Evolutionary conservation across 2,797 vertebrate genomes (phyloP).

Genomic region (Furcifer pardalis): DNA sequence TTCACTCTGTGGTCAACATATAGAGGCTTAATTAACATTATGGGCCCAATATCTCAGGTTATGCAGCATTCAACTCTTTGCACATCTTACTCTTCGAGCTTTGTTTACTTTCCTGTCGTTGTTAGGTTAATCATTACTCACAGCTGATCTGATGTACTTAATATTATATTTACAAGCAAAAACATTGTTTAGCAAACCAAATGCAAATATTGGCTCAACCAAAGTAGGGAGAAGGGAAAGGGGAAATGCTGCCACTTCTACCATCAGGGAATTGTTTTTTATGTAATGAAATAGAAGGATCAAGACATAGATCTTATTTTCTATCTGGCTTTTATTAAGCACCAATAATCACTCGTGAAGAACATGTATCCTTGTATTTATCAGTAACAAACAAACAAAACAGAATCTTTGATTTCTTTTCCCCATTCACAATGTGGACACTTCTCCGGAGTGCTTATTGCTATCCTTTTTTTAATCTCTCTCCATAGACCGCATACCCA

Average conservation of each 20-base stretch:
- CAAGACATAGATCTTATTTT: neutral
- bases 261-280: constrained; percentile 15
- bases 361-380: neutral
- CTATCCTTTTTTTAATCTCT: neutral
- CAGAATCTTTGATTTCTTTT: neutral
- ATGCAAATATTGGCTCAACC: constrained; percentile 59
- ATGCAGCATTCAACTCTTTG: constrained; percentile 19
- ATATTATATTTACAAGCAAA: constrained; percentile 57
- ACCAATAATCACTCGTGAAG: constrained; percentile 2
- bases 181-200: constrained; percentile 51
- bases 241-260: constrained; percentile 2
- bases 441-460: neutral
- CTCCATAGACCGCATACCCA: neutral
- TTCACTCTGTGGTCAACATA: neutral
- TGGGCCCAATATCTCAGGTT: constrained; percentile 20
- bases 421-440: too few relatives aligned
- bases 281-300: constrained; percentile 19
- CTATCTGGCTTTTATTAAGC: neutral
- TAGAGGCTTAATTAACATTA: neutral
- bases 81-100: constrained; percentile 44
- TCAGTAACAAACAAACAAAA: neutral
- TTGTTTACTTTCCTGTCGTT: constrained; percentile 50
- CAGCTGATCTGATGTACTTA: constrained; percentile 33
- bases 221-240: constrained; percentile 27
- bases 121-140: constrained; percentile 64